Evolutionary conservation across 2,888 invertebrate genomes (phyloP), one percentile per base, ranked within the genome.

Genomic region (Meteorus cinctellus): DNA sequence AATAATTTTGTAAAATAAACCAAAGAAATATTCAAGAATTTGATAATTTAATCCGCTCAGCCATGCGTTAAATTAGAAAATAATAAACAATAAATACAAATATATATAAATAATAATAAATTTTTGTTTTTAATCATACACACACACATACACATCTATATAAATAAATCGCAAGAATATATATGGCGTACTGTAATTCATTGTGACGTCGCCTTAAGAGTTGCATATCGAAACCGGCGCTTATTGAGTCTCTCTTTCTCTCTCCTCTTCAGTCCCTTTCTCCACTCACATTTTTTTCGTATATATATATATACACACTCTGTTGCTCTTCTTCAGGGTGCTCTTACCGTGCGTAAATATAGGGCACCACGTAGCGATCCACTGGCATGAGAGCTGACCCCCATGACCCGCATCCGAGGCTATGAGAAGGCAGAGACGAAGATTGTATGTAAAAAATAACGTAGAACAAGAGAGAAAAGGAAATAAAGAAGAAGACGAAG

Each of bases 261-360:
- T n/a, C 16, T 16, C 74, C 79, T n/a, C n/a, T n/a, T 48, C 48
- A 19, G 79, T 79, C 69, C 69, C 69, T 70, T 8, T 74, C 19
- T 45, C 24, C 51, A 19, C 29, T 36, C 45, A 24, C 34, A 31
- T 45, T 34, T 63, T 41, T 36, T 36, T 27, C 31, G 8, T 48
- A 24, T 71, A 31, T 62, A 29, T 4, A 29, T 72, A n/a, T 51
- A 19, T 71, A 48, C 4, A 48, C n/a, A 48, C 24, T 10, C n/a
- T 48, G n/a, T n/a, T 48, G 48, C 48, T 59, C 51, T 78, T 82
- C 83, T 83, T 83, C 82, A 84, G 86, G 85, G 84, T 86, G 85
- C 84, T 86, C 83, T 85, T 87, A 84, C 84, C 87, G 85, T 88
- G 88, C 88, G 88, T 88, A 88, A 88, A 88, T 88, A 88, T 88